Conservation (phyloP, 2,113 vertebrate species). For the Ascaphus truei region DNA sequence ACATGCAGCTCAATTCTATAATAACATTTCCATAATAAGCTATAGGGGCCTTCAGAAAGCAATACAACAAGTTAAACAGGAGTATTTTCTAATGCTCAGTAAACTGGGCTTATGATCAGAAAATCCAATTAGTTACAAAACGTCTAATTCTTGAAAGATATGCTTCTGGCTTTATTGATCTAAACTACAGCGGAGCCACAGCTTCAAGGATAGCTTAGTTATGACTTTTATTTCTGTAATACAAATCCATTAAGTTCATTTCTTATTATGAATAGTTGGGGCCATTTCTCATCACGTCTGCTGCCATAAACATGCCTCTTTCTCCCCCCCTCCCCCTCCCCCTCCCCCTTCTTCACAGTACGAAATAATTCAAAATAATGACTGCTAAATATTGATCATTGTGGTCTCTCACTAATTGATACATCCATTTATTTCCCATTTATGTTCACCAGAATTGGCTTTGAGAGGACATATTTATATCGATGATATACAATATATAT, state of each 20-base stretch:
- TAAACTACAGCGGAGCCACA: not conserved
- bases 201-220: conserved; percentile 2
- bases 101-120: not conserved
- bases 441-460: not conserved
- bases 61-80: not conserved
- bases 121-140: not conserved
- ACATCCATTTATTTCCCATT: conserved; percentile 15
- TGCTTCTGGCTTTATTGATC: not conserved
- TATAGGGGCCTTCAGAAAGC: not conserved
- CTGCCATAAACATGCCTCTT: conserved; percentile 23
- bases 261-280: not conserved
- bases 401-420: not conserved
- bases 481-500: too few relatives aligned
- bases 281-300: conserved; percentile 41
- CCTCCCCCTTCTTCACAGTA: conserved; percentile 4
- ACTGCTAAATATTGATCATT: conserved; percentile 24
- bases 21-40: not conserved
- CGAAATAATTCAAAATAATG: conserved; percentile 33
- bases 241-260: conserved; percentile 19
- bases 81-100: not conserved
- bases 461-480: too few relatives aligned
- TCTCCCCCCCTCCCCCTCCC: too few relatives aligned
- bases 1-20: not conserved
- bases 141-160: not conserved
- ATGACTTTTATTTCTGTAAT: not conserved